Evolutionary conservation across 1,140 invertebrate genomes (phyloP), one percentile per base, ranked within the genome.

Genomic region (Wiebesia pumilae): DNA sequence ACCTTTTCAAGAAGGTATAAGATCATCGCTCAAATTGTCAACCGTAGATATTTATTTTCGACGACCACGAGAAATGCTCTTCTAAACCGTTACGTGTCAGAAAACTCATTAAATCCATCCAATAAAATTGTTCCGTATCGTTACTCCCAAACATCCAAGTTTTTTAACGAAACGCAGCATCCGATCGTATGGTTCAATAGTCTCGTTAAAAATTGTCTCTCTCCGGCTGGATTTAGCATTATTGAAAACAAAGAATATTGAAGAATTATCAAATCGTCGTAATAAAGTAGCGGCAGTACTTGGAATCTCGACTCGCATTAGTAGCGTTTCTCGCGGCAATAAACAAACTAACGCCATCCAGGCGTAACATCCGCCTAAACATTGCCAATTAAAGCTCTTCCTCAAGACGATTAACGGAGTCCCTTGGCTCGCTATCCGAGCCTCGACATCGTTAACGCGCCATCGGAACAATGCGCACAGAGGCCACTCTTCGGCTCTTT

Each of bases 401-500:
- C 33, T 69, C 69, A 43, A 43, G 71, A 75, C 69, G 35, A 71
- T 71, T 71, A 71, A 35, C 69, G 69, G 33, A 71, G 69, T 38
- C 30, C 40, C 35, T 62, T 62, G 58, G 58, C 58, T 62, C 24
- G 58, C 2, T 24, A 27, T 24, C 9, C 27, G 14, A 71, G 27
- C 43, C 40, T 54, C 33, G 43, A 40, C 47, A 73, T 35, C 38
- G 40, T 43, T 40, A 43, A 51, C 65, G 40, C 67, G n/a, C 30
- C 38, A 75, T 54, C 27, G 51, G 69, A 77, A 83, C 82, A 83
- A 83, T 40, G 69, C 33, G 82, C 51, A n/a, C 43, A 9, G 71
- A 51, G 30, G 47, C 71, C 62, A 3, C 69, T 7, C 16, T 75
- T 4, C 7, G 2, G 4, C 12, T 43, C 21, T 30, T 21, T 35